A percentile compares a stretch with the other conserved stretches of the same genome.
Evolutionary conservation across 2,797 vertebrate genomes (phyloP).

Genomic region (Caiman crocodilus): DNA sequence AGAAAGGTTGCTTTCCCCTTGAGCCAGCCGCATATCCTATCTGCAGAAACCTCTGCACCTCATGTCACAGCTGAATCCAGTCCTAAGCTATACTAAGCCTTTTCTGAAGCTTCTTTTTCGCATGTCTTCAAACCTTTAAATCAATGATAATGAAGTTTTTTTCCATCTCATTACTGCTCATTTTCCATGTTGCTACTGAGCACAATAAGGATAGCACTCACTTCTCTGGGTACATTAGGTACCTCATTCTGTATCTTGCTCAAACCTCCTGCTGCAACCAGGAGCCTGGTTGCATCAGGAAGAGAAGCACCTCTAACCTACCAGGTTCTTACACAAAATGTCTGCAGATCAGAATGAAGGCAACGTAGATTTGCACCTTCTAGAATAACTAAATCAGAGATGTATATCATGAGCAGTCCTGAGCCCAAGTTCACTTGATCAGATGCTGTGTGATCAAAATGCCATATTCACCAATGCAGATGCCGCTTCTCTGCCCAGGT

Average conservation of each 20-base stretch:
- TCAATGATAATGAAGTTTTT: background rate
- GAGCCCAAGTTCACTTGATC: no score
- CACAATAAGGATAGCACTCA: background rate
- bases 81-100: background rate
- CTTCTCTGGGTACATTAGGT: background rate
- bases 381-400: no score
- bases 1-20: background rate
- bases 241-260: rapidly evolving
- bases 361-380: no score
- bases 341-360: no score
- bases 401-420: no score
- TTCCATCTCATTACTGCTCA: background rate
- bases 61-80: background rate
- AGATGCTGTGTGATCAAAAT: background rate
- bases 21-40: background rate
- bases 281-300: background rate
- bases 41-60: background rate
- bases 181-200: background rate
- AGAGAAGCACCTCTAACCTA: background rate
- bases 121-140: background rate
- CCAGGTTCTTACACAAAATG: background rate
- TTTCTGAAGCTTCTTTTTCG: background rate
- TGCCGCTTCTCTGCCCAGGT: background rate
- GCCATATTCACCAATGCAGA: background rate
- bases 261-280: background rate